Conservation (phyloP, 2,113 vertebrate genomes). For the pig (Sus scrofa) region T2T-Sscrofa CM000819.6:131956501-131957000, state of each 20-base stretch:
- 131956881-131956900: neutral
- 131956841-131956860: neutral
- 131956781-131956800: neutral
- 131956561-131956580: no score
- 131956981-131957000: neutral
- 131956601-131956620: neutral
- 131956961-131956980: constrained; percentile 8
- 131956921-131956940: constrained; percentile 8
- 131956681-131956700: neutral
- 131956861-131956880: neutral
- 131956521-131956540: no score
- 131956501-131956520: no score
- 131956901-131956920: neutral
- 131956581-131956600: no score
- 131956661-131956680: neutral
- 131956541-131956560: no score
- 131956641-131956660: neutral
- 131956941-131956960: neutral
- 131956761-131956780: neutral
- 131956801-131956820: neutral
- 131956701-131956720: neutral
- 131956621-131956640: neutral
- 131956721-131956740: neutral
- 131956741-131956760: constrained; percentile 32
- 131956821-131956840: neutral